Conservation (phyloP, 2,113 vertebrate genomes). For the Tonatia bakeri region DNA sequence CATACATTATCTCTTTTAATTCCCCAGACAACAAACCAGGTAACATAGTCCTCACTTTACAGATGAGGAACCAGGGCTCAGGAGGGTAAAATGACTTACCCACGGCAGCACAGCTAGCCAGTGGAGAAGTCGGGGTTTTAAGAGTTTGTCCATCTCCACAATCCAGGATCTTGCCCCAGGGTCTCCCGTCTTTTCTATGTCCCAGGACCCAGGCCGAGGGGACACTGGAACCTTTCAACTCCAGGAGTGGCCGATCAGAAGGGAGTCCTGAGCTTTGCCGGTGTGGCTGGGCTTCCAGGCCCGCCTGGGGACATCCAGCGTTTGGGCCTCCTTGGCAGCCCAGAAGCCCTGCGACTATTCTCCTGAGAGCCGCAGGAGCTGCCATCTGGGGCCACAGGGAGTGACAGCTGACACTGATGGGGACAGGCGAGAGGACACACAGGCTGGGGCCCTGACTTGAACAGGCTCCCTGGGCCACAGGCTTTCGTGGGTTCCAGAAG, state of each 20-base stretch:
- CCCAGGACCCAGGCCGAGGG: background rate
- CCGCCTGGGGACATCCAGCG: background rate
- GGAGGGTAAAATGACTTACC: background rate
- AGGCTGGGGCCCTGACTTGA: constrained; percentile 36
- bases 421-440: constrained; percentile 20
- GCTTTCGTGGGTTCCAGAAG: constrained; percentile 60
- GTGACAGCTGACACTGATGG: constrained; percentile 64
- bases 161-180: background rate
- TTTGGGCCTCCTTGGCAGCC: background rate
- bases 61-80: background rate
- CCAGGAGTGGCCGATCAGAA: background rate
- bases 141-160: background rate
- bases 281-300: background rate
- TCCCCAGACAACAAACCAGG: background rate
- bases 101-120: too few species aligned
- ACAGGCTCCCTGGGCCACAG: constrained; percentile 59
- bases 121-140: background rate
- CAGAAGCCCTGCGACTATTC: background rate
- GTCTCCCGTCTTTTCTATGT: background rate
- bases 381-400: constrained; percentile 50
- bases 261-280: background rate
- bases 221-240: background rate
- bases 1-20: background rate
- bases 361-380: constrained; percentile 39
- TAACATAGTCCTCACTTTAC: background rate